A percentile compares a stretch with the other conserved stretches of the same genome.
Evolutionary conservation across 2,113 vertebrate genomes (phyloP).

Genomic region (Gymnarchus niloticus): DNA sequence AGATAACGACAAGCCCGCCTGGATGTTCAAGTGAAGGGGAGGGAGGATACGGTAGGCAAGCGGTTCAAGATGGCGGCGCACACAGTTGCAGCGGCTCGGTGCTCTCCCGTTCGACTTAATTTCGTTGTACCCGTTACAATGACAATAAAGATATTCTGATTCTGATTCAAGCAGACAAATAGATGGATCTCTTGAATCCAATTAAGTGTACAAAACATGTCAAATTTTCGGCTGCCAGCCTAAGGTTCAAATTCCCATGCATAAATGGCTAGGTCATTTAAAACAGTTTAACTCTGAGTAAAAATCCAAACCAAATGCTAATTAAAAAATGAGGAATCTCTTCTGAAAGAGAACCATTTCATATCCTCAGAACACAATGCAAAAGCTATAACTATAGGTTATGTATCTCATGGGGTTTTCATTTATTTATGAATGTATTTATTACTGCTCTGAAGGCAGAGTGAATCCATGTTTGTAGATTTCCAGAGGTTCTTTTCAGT

Average conservation of each 20-base stretch:
- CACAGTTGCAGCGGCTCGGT: no score
- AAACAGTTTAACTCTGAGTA: background rate
- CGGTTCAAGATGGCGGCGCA: no score
- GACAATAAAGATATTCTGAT: no score
- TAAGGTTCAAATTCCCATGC: background rate
- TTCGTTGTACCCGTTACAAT: no score
- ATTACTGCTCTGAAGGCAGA: background rate
- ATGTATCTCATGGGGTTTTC: background rate
- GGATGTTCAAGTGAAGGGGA: no score
- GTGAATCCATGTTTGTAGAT: background rate
- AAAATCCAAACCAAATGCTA: background rate
- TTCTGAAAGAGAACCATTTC: background rate
- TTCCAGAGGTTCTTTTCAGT: background rate
- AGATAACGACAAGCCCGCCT: no score
- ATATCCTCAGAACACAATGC: background rate
- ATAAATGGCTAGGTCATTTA: background rate
- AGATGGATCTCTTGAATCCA: no score
- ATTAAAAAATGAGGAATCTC: background rate
- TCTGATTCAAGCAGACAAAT: no score
- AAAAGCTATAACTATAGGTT: background rate
- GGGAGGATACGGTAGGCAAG: no score
- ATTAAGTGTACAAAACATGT: background rate
- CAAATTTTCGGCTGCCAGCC: background rate
- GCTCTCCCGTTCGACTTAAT: no score
- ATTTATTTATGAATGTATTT: conserved; percentile 9